Base-by-base conservation (phyloP, 2,797 vertebrate genomes). In the Spinibarbus caldwelli region DNA sequence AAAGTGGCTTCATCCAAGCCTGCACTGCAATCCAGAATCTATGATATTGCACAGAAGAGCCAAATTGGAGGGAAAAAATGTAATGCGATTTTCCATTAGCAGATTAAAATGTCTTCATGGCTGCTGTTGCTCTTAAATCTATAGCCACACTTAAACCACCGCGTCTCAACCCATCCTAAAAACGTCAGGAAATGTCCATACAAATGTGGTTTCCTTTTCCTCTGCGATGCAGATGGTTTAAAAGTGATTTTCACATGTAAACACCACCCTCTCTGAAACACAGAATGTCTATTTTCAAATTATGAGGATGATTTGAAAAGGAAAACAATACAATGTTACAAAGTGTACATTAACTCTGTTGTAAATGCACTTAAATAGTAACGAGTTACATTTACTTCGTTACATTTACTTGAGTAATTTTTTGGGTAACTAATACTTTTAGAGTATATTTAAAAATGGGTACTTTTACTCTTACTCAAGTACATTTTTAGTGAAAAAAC, bases 1-100 rank as follows among this genome's bases (percentile, higher is more conserved):
- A 86, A 86, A 84, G 85, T 75, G 78, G 26, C 77, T 86, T 77
- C 59, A 78, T 83, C 77, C 45, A 62, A 82, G 85, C 52, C 47
- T 62, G 68, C 23, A 12, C 10, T 52, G 78, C 85, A 86, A 83
- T 64, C 84, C 80, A 12, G 67, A 82, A 82, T 80, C 86, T 83
- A 70, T 82, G 86, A 88, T 88, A 68, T 64, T 78, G 78, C 62
- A 85, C 85, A 91, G 85, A 85, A 73, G 62, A 86, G 80, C 82
- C 84, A 88, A 91, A 87, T 89, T 89, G 85, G 85, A 85, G 80
- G 71, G 31, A 9, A 21, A 43, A 88, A 87, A 83, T 86, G 64
- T 90, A 90, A 90, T 90, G 89, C 90, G 91, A 90, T 92, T 91
- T 92, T 90, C 89, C 89, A 91, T 90, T 90, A 90, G 88, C 80